These are phyloP conservation scores for Sinocyclocheilus rhinocerous DNA, from an alignment of 2,113 vertebrate genomes.

Conservation along the genomic window DNA sequence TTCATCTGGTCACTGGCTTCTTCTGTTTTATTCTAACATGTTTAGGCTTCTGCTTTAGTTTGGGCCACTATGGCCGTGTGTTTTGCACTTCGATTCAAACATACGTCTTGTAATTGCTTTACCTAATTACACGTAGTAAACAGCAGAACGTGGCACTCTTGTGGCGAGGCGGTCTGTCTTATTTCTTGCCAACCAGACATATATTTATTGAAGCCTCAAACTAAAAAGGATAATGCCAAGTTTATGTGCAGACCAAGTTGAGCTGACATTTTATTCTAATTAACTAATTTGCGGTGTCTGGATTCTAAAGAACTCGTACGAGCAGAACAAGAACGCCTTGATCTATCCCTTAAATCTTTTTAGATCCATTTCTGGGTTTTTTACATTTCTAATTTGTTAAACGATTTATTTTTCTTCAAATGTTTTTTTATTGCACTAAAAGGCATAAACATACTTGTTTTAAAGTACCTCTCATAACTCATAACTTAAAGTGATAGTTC, in stretches of 20 bases:
- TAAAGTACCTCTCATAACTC: too few relatives aligned
- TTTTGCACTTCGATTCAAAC: constrained; percentile 1
- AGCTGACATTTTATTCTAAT: constrained; percentile 23
- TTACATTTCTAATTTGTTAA: neutral
- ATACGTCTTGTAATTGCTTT: neutral
- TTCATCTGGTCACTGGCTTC: neutral
- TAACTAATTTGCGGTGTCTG: constrained; percentile 40
- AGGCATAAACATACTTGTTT: too few relatives aligned
- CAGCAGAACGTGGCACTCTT: constrained; percentile 2
- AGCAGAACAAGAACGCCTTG: neutral
- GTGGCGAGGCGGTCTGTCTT: neutral
- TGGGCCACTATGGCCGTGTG: neutral
- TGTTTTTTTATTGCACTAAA: too few relatives aligned
- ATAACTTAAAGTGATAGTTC: too few relatives aligned
- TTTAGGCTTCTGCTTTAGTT: constrained; percentile 7
- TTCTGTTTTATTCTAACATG: neutral
- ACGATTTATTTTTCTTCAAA: neutral
- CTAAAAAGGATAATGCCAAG: constrained; percentile 4
- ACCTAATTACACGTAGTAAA: constrained; percentile 1
- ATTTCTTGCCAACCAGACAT: constrained; percentile 41
- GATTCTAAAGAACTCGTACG: neutral
- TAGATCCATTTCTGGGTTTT: neutral
- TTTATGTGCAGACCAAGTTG: constrained; percentile 49
- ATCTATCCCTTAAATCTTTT: neutral
- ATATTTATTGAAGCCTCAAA: constrained; percentile 42